phyloP scores from a whole-genome alignment of 2,113 vertebrate genomes.

The Candoia aspera region DNA sequence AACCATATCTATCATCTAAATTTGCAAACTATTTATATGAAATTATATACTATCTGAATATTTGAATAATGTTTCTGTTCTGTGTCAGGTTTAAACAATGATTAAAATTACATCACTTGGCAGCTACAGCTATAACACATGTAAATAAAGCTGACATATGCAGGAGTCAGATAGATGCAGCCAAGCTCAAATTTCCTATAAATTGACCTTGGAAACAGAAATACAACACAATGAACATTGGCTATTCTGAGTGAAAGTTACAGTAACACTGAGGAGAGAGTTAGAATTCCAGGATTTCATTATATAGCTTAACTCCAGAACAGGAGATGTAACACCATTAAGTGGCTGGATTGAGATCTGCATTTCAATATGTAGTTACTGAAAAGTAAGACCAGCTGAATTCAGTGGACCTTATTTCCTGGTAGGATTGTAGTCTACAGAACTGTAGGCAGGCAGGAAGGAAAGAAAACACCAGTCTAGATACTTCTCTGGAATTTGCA shows the following conservation, averaged over 20 bases:
- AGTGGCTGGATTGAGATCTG: not conserved
- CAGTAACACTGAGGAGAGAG: not conserved
- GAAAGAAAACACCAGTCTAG: not conserved
- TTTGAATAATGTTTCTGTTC: constrained; percentile 22
- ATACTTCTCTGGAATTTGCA: not conserved
- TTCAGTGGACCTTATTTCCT: not conserved
- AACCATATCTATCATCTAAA: not conserved
- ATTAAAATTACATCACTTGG: constrained; percentile 32
- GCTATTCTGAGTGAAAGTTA: not conserved
- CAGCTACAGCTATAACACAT: constrained; percentile 24
- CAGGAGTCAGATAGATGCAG: constrained; percentile 20
- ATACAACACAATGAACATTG: not conserved
- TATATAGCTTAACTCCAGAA: not conserved
- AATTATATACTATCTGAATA: constrained; percentile 20
- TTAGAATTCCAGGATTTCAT: not conserved
- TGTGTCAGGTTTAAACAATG: constrained; percentile 11
- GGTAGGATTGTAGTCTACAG: not conserved
- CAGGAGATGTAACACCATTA: not conserved
- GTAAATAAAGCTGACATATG: constrained; percentile 29
- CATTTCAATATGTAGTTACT: not conserved
- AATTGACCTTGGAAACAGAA: constrained; percentile 12
- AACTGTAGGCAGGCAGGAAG: not conserved
- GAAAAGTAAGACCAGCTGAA: not conserved
- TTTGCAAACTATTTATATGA: not conserved
- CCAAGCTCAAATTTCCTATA: constrained; percentile 17